Percentiles rank a stretch among this genome's conserved stretches.
phyloP scores from a whole-genome alignment of 2,888 invertebrate species.

The Amorpha juglandis region DNA sequence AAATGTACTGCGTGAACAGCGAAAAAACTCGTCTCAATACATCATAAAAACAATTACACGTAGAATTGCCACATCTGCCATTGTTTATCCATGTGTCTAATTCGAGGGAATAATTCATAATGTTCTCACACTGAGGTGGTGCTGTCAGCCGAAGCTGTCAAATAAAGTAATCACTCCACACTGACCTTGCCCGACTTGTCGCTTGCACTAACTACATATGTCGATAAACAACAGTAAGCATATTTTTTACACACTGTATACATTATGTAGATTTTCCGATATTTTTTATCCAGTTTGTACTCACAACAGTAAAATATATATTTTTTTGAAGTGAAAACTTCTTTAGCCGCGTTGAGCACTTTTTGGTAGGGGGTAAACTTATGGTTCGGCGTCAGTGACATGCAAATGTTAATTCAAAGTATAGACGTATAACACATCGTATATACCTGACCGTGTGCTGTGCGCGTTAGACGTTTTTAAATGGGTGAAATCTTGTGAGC shows the following conservation, averaged over 20 bases:
- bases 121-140: slow-evolving; percentile 2
- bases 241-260: slow-evolving; percentile 13
- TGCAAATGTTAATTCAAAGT: too few species aligned
- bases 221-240: slow-evolving; percentile 22
- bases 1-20: background rate
- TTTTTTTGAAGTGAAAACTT: too few species aligned
- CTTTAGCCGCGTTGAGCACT: too few species aligned
- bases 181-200: slow-evolving; percentile 23
- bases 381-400: too few species aligned
- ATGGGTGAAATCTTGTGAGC: too few species aligned
- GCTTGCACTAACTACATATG: slow-evolving; percentile 19
- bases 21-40: background rate
- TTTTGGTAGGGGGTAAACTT: too few species aligned
- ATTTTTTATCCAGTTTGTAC: too few species aligned
- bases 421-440: too few species aligned
- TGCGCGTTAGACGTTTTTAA: too few species aligned
- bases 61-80: background rate
- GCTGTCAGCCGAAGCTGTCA: slow-evolving; percentile 12
- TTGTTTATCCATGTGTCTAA: slow-evolving; percentile 1
- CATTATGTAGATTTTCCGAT: slow-evolving; percentile 11
- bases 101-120: slow-evolving; percentile 14
- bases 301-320: too few species aligned
- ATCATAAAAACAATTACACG: background rate
- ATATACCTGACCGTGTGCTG: too few species aligned
- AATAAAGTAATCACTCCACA: slow-evolving; percentile 13